These are phyloP conservation scores for Oncorhynchus keta DNA, from an alignment of 2,113 vertebrate genomes.

Conservation along the genomic window DNA sequence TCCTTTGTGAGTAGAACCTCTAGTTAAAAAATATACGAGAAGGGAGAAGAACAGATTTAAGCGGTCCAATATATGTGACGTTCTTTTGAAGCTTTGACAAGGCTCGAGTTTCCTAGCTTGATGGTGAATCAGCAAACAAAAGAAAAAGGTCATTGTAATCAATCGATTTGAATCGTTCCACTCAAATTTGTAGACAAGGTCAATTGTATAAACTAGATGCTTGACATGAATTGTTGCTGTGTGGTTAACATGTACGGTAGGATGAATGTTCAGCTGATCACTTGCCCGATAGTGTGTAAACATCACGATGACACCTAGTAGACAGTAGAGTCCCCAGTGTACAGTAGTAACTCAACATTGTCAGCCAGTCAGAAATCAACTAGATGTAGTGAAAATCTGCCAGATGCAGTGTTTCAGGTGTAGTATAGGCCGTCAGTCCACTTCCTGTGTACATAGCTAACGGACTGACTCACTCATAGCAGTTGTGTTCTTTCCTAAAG, in stretches of 20 bases:
- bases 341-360: constrained; percentile 38
- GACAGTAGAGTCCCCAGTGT: constrained; percentile 35
- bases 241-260: constrained; percentile 53
- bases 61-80: constrained; percentile 49
- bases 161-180: constrained; percentile 6
- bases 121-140: background rate
- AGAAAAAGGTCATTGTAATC: constrained; percentile 8
- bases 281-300: constrained; percentile 43
- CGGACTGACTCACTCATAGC: constrained; percentile 13
- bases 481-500: constrained; percentile 13
- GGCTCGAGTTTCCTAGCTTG: constrained; percentile 2
- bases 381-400: constrained; percentile 36
- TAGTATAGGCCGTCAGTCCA: constrained; percentile 47
- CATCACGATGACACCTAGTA: constrained; percentile 44
- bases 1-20: constrained; percentile 23
- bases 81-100: constrained; percentile 39
- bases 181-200: constrained; percentile 39
- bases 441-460: constrained; percentile 61
- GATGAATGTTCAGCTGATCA: constrained; percentile 23
- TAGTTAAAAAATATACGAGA: constrained; percentile 13
- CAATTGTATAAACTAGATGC: constrained; percentile 38
- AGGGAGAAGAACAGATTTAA: constrained; percentile 30
- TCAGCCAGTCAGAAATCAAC: constrained; percentile 49
- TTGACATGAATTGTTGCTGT: constrained; percentile 18
- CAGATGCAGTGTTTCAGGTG: constrained; percentile 50